phyloP scores from a whole-genome alignment of 2,797 vertebrate species.

The Phataginus tetradactyla region DNA sequence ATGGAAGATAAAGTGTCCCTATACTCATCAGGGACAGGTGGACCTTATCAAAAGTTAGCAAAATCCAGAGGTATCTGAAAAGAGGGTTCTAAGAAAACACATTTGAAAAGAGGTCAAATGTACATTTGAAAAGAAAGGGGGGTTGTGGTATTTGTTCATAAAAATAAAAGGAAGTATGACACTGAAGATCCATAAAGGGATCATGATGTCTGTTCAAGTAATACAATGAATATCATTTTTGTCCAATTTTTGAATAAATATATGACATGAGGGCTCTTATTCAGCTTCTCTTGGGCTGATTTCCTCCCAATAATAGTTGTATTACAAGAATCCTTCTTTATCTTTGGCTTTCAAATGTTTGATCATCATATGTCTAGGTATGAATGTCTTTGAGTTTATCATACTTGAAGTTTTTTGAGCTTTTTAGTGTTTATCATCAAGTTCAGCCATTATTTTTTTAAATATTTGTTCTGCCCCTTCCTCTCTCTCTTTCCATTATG shows the following conservation, averaged over 20 bases:
- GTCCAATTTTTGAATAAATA: not conserved
- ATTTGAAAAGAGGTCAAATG: not conserved
- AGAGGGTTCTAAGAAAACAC: not conserved
- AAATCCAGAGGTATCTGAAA: not conserved
- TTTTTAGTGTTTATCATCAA: not conserved
- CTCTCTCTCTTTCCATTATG: not conserved
- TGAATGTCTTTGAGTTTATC: not conserved
- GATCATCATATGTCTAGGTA: not conserved
- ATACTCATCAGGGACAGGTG: not conserved
- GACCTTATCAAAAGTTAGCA: not conserved
- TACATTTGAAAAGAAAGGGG: not conserved
- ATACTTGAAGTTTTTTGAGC: not conserved
- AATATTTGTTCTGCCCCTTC: not conserved
- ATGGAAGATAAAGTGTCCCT: not conserved
- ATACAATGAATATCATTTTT: not conserved
- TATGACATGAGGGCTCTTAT: not conserved
- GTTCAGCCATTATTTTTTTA: not conserved
- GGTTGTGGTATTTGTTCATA: not conserved
- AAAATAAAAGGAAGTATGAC: not conserved
- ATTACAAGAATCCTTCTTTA: not conserved
- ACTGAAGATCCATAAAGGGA: not conserved
- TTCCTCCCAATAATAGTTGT: not conserved
- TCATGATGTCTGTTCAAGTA: not conserved
- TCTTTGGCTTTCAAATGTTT: not conserved
- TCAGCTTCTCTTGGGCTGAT: not conserved